These are phyloP conservation scores for Arctocebus calabarensis DNA, from an alignment of 2,797 vertebrate genomes.

Conservation along the genomic window DNA sequence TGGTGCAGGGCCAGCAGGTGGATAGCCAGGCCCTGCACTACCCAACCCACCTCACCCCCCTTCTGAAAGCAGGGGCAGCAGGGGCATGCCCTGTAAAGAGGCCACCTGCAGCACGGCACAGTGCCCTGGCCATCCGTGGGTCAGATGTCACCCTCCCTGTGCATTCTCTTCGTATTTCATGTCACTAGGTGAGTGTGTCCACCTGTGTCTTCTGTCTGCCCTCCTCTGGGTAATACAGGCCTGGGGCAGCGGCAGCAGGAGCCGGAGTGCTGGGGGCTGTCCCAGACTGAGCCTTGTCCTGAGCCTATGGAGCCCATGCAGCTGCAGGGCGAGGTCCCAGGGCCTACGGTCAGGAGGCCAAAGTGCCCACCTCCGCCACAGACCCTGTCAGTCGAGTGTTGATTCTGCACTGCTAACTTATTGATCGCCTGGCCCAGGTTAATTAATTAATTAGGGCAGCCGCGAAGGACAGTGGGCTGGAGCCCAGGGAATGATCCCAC, in stretches of 20 bases:
- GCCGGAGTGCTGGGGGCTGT: neutral
- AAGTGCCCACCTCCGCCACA: rapidly evolving
- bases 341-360: no score
- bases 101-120: no score
- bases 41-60: no score
- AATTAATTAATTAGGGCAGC: conserved; percentile 96
- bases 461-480: conserved; percentile 88
- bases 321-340: no score
- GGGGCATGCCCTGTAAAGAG: no score
- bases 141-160: no score
- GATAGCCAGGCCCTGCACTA: no score
- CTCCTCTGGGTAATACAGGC: neutral
- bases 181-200: neutral
- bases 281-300: no score
- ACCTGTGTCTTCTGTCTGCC: neutral
- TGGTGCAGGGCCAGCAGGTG: no score
- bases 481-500: conserved; percentile 86
- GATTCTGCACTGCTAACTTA: conserved; percentile 90
- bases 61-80: no score
- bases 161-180: neutral
- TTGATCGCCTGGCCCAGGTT: conserved; percentile 92
- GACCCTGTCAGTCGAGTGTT: conserved; percentile 74
- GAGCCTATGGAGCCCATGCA: no score
- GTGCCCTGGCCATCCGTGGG: no score
- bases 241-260: neutral